phyloP scores from a whole-genome alignment of 2,888 invertebrate genomes.

The Protodeltote pygarga region DNA sequence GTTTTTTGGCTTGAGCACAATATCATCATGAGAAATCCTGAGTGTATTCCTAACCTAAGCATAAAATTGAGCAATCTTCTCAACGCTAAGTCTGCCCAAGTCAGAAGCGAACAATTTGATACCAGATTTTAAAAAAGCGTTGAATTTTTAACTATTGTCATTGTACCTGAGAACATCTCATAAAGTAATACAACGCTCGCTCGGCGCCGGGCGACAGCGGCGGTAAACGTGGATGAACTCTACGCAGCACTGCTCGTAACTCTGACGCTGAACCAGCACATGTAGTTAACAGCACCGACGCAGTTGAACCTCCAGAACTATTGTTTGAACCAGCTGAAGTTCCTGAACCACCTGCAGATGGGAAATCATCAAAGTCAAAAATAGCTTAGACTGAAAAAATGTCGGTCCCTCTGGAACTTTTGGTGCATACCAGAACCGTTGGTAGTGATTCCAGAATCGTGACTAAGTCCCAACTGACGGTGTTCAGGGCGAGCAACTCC shows the following conservation, averaged over 20 bases:
- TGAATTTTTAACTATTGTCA: too few species aligned
- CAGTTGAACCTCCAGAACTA: slow-evolving; percentile 61
- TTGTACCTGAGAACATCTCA: slow-evolving; percentile 94
- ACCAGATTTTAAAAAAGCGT: neutral
- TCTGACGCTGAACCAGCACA: slow-evolving; percentile 95
- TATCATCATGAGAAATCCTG: too few species aligned
- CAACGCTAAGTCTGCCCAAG: too few species aligned
- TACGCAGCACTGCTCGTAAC: slow-evolving; percentile 91
- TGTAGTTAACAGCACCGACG: slow-evolving; percentile 91
- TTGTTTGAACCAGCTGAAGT: slow-evolving; percentile 68
- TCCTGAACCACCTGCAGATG: slow-evolving; percentile 58
- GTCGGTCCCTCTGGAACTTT: neutral
- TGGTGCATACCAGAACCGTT: slow-evolving; percentile 73
- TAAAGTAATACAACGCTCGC: slow-evolving; percentile 95
- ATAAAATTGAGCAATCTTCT: too few species aligned
- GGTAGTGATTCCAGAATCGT: slow-evolving; percentile 82
- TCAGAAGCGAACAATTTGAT: neutral
- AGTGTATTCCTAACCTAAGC: too few species aligned
- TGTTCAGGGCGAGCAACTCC: slow-evolving; percentile 73
- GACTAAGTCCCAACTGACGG: slow-evolving; percentile 76
- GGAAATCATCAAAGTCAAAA: neutral
- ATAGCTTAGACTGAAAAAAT: neutral
- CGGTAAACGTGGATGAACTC: slow-evolving; percentile 86
- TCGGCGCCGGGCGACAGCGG: slow-evolving; percentile 90
- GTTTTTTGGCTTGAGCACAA: too few species aligned